A percentile compares a stretch with the other conserved stretches of the same genome.
Conservation (phyloP, 2,888 invertebrate genomes). For the Salpingus planirostris region DNA sequence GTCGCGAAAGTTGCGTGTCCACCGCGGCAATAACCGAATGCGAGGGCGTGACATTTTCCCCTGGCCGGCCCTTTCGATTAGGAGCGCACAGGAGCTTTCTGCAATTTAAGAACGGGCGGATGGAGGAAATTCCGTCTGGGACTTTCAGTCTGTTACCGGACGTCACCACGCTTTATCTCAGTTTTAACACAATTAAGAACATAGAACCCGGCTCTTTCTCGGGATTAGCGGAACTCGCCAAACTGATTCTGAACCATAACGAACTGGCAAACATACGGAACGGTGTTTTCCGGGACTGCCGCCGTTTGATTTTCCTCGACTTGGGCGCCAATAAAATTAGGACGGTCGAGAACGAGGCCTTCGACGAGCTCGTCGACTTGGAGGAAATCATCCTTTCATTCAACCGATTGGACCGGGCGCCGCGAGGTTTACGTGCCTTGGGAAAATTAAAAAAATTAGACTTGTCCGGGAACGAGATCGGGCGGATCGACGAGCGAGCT, state of each 20-base stretch:
- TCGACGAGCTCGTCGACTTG: constrained; percentile 9
- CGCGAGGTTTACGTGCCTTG: constrained; percentile 7
- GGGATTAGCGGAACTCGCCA: constrained; percentile 9
- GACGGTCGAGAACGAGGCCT: constrained; percentile 9
- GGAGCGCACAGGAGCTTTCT: constrained; percentile 6
- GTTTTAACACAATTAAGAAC: constrained; percentile 12
- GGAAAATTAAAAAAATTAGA: constrained; percentile 11
- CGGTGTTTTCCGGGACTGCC: constrained; percentile 8
- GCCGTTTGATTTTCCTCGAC: constrained; percentile 7
- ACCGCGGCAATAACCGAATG: constrained; percentile 11
- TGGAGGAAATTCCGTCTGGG: constrained; percentile 9
- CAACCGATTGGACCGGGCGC: constrained; percentile 10
- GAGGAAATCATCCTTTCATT: constrained; percentile 10
- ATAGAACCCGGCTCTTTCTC: constrained; percentile 9
- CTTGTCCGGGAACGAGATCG: constrained; percentile 12
- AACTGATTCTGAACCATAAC: constrained; percentile 9
- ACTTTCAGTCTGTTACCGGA: constrained; percentile 9
- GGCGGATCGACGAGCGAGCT: constrained; percentile 2
- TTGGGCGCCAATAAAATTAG: constrained; percentile 11
- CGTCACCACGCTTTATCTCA: constrained; percentile 11
- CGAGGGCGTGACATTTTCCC: constrained; percentile 3
- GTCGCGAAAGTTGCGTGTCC: constrained; percentile 7
- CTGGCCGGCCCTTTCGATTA: constrained; percentile 6
- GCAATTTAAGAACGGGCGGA: constrained; percentile 5
- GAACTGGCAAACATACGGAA: constrained; percentile 6